These are phyloP conservation scores for Trigoniulus corallinus DNA, from an alignment of 1,140 invertebrate species.

Conservation along the genomic window DNA sequence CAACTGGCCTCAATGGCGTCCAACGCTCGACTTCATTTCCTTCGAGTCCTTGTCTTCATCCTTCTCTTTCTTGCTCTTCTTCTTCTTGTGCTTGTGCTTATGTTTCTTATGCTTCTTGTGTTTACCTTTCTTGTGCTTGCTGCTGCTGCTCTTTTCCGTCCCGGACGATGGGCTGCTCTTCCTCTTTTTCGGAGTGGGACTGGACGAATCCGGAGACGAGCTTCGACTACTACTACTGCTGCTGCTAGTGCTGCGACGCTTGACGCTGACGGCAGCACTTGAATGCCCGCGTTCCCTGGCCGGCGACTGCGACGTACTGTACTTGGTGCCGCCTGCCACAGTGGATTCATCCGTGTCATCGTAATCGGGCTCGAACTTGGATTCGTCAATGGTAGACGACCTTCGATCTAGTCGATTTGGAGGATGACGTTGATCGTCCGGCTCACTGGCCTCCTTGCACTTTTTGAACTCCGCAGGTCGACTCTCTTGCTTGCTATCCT, in stretches of 20 bases:
- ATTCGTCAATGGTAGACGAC: conserved; percentile 46
- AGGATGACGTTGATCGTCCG: too few relatives aligned
- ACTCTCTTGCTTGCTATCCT: conserved; percentile 23
- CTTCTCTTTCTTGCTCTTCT: conserved; percentile 2
- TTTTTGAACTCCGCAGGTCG: conserved; percentile 18
- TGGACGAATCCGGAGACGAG: neutral
- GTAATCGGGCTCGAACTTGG: conserved; percentile 55
- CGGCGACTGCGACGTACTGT: neutral
- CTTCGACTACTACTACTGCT: neutral
- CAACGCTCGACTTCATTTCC: too few relatives aligned
- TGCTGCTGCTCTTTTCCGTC: neutral
- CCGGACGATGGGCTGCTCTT: neutral
- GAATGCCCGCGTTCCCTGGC: neutral
- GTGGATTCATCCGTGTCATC: conserved; percentile 23
- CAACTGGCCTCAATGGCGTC: too few relatives aligned
- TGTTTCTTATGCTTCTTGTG: conserved; percentile 10
- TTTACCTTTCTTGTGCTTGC: conserved; percentile 8
- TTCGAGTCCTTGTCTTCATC: neutral
- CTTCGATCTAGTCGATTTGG: conserved; percentile 42
- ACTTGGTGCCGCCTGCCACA: neutral
- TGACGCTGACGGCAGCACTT: neutral
- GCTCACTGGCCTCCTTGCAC: conserved; percentile 10
- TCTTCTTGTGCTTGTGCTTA: conserved; percentile 11
- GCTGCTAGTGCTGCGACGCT: neutral
- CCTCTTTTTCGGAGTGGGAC: neutral